Conservation (phyloP, 2,113 vertebrate genomes). For the Pituophis catenifer region DNA sequence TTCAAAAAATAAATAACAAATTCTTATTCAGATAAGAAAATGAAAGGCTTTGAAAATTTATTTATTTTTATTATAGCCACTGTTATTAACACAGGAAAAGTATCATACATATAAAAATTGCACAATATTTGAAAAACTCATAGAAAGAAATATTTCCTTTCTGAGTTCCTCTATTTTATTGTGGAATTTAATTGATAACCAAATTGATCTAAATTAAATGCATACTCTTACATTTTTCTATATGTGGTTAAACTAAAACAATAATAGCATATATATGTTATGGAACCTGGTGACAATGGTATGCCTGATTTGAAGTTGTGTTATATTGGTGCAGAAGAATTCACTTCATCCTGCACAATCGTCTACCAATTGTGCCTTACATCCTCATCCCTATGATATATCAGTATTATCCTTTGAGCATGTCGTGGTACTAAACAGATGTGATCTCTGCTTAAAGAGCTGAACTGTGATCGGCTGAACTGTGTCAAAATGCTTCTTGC, state of each 20-base stretch:
- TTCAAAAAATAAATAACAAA: neutral
- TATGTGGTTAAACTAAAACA: neutral
- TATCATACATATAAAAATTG: neutral
- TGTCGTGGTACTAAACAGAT: too few relatives aligned
- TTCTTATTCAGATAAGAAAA: neutral
- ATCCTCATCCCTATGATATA: too few relatives aligned
- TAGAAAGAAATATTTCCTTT: neutral
- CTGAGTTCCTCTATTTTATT: neutral
- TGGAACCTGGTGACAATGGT: too few relatives aligned
- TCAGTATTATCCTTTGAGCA: too few relatives aligned
- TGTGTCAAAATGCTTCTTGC: too few relatives aligned
- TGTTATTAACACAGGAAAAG: neutral
- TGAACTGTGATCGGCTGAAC: too few relatives aligned
- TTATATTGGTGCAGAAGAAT: too few relatives aligned
- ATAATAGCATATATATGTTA: neutral
- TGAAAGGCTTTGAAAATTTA: neutral
- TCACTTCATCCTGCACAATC: too few relatives aligned
- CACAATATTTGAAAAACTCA: neutral
- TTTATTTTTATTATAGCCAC: accelerated
- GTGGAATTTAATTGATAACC: neutral
- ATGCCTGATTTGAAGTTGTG: too few relatives aligned
- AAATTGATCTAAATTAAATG: neutral
- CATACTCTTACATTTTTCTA: neutral
- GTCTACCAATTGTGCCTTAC: too few relatives aligned
- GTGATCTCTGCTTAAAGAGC: too few relatives aligned